Evolutionary conservation across 1,140 invertebrate species (phyloP), one percentile per base, ranked within the genome.

Genomic region (Babylonia areolata): DNA sequence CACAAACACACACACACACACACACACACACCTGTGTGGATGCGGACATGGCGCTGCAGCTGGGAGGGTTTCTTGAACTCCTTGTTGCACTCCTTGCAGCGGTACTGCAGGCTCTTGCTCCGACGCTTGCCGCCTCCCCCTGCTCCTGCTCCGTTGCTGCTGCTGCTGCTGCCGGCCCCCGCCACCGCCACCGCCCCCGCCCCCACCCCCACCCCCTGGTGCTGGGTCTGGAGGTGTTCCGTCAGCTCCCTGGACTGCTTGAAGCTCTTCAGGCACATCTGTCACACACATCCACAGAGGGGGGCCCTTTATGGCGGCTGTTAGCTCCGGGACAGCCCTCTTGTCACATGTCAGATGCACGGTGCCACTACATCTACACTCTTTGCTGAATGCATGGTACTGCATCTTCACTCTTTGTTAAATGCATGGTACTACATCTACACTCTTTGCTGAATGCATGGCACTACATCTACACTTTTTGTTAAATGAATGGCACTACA

Each of bases 21-120:
- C n/a, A n/a, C n/a, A 0, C 69, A 84, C 87, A 84, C 85, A 94
- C 98, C 97, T 39, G 97, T 97, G 91, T 96, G 97, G 91, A 98
- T 94, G 37, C 94, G 85, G 51, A 91, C 87, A 85, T 94, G 94
- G n/a, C 93, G 88, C 79, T 94, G 92, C 75, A 94, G 82, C 88
- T 94, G 93, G 85, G 92, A 93, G 28, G 93, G 94, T 89, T 95
- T 95, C 86, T 93, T 91, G 88, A 94, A 95, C 9, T 90, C 84
- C 89, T 94, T 95, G 75, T 92, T 86, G 90, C 94, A 94, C 28
- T 86, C 88, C 84, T 87, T 87, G 93, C 95, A 93, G 28, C 85
- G 90, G 40, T 89, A 82, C 39, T 88, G 88, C 28, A 64, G 82
- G 0, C 28, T 20, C 40, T 15, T 33, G 33, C 9, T 31, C 33